Evolutionary conservation across 1,140 invertebrate genomes (phyloP), one percentile per base, ranked within the genome.

Genomic region (Cydia amplana): DNA sequence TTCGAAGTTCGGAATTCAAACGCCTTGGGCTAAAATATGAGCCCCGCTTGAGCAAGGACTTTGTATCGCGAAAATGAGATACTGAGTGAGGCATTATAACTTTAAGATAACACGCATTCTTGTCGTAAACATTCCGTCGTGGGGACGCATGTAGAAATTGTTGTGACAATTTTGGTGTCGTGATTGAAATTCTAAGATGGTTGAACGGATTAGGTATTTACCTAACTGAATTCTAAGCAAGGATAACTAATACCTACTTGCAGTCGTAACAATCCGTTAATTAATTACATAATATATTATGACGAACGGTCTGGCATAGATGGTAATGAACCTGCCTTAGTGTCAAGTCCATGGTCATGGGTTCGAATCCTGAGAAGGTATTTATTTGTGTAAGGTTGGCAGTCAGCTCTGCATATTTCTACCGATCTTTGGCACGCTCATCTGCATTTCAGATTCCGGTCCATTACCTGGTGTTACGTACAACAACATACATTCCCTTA

Each of bases 21-120:
- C 86, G 82, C 86, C 83, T 87, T 84, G 83, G 80, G 82, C 77
- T 85, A 77, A 87, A 87, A 86, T 90, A 87, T 86, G 83, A 87
- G 83, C 79, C 77, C 70, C 65, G 10, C 55, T 60, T 12, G 18
- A 20, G 20, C 55, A 23, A 73, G 74, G 51, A 74, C 77, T 77
- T 77, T 79, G 77, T 79, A 78, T 78, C 75, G 76, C 73, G 79
- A 79, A 79, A 80, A 78, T 77, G 76, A 82, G 77, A 73, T 78
- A 79, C 79, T 77, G 74, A 74, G 72, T 77, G 74, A 74, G 72
- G 74, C 20, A 46, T 65, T 43, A 49, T 70, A 36, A 70, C 65
- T 70, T 60, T 70, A 36, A 70, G 65, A 70, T 70, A 70, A 70
- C 65, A 70, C 16, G 65, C 65, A 36, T 70, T 16, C 65, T 40